Evolutionary conservation across 1,140 invertebrate genomes (phyloP), one percentile per base, ranked within the genome.

Genomic region (Leptopilina clavipes): DNA sequence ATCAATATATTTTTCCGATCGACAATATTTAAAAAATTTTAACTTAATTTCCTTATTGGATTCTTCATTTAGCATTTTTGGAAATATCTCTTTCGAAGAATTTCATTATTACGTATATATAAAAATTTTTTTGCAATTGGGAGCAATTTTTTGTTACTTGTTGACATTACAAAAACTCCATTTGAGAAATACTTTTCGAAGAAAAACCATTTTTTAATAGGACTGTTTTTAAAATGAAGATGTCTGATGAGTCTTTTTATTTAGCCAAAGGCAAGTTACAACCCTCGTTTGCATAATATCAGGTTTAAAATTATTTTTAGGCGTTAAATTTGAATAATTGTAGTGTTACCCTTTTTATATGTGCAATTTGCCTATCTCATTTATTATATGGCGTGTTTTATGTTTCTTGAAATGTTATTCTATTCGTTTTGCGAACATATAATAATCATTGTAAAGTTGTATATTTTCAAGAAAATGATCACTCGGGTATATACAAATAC

Each of bases 401-500:
- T 65, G 25, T 31, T 37, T 65, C n/a, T 31, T 37, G 11, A 14
- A 65, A 31, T 65, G 25, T 31, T 14, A 31, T 19, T 19, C 59
- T 31, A 65, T 65, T 65, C 22, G 59, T 11, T 31, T 65, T 9
- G 25, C 6, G 59, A 65, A 65, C 25, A 65, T n/a, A n/a, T 31
- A n/a, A 65, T 31, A 65, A 19, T 65, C 22, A 65, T 65, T 65
- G 22, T 65, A 6, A n/a, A 31, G 10, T 65, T 31, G 25, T 65
- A n/a, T 65, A n/a, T 52, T 52, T 52, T 52, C 59, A 65, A n/a
- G 22, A 14, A 65, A 65, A 65, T n/a, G 22, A 14, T 65, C 59
- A 65, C 59, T 31, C 22, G n/a, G 25, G 72, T 77, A 73, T 76
- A 79, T 44, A 81, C 78, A 25, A 65, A 48, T 48, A 70, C 56